Evolutionary conservation across 1,140 invertebrate species (phyloP), one percentile per base, ranked within the genome.

Genomic region (Gryon sp.): DNA sequence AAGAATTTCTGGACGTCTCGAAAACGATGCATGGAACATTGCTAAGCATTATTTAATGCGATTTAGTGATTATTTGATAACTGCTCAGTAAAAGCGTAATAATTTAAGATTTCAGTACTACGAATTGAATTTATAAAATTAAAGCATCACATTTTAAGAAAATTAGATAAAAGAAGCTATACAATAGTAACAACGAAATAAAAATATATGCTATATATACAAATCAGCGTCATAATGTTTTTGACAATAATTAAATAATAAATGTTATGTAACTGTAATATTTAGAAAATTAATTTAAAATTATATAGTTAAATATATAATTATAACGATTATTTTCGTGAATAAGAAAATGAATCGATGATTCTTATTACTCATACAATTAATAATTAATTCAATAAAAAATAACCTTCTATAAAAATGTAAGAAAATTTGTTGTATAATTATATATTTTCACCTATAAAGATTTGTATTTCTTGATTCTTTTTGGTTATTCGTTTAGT

Each of bases 51-150:
- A 50, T 40, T 41, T n/a, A 24, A 57, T 15, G 8, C 18, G 43
- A 65, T 43, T 4, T 11, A 65, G 8, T 55, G 41, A 63, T 57
- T 40, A 62, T 73, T 74, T 74, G 70, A 66, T 66, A 66, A 66
- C 26, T 66, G 60, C 70, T 66, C 69, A 55, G 53, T 48, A 38
- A 72, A 36, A 16, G 12, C 4, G 46, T 11, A 50, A 15, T n/a
- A n/a, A 40, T 40, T 46, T 15, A 5, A 24, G 8, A 28, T 43
- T 30, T 65, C 14, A 22, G 19, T 63, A n/a, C 9, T 40, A 36
- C 22, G 11, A n/a, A n/a, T n/a, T n/a, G n/a, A n/a, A 32, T 36
- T 6, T 24, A 38, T 57, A 11, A 34, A 36, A 41, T 30, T 0
- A 57, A 2, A 28, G 24, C 12, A 4, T 43, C 2, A 1, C 5